Conservation (phyloP, 2,888 invertebrate species). For the Thecocarcelia acutangulata region DNA sequence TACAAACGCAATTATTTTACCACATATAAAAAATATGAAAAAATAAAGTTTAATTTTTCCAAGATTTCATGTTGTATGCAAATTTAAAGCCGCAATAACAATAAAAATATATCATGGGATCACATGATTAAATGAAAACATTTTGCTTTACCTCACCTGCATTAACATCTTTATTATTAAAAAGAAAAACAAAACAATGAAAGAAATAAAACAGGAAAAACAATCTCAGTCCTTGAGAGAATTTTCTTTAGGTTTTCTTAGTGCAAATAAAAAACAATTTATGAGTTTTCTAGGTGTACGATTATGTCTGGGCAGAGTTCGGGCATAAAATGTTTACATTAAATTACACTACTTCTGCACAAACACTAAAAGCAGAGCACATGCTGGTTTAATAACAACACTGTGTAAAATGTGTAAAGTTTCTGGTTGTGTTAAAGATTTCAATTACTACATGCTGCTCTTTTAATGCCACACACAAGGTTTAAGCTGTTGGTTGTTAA, state of each 20-base stretch:
- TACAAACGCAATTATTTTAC: background rate
- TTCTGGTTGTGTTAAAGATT: background rate
- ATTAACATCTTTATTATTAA: slow-evolving; percentile 24
- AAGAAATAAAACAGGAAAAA: too few relatives aligned
- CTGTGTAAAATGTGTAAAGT: background rate
- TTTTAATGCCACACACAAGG: background rate
- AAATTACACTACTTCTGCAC: slow-evolving; percentile 1
- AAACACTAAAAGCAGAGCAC: background rate
- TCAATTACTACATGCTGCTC: slow-evolving; percentile 10
- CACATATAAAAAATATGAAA: too few relatives aligned
- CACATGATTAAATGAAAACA: slow-evolving; percentile 24
- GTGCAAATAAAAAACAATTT: slow-evolving; percentile 16
- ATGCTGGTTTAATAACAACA: background rate
- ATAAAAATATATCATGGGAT: slow-evolving; percentile 35
- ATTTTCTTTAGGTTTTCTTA: slow-evolving; percentile 20
- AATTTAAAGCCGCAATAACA: slow-evolving; percentile 48
- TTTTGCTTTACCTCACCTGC: background rate
- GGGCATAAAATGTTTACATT: slow-evolving; percentile 23
- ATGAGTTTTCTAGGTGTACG: background rate
- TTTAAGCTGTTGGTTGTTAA: background rate
- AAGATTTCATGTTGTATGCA: slow-evolving; percentile 42
- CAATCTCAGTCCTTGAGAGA: background rate
- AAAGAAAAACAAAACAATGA: slow-evolving; percentile 2
- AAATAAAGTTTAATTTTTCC: background rate
- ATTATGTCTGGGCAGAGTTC: background rate